These are phyloP conservation scores for Meganola albula DNA, from an alignment of 2,888 invertebrate genomes.

Conservation along the genomic window DNA sequence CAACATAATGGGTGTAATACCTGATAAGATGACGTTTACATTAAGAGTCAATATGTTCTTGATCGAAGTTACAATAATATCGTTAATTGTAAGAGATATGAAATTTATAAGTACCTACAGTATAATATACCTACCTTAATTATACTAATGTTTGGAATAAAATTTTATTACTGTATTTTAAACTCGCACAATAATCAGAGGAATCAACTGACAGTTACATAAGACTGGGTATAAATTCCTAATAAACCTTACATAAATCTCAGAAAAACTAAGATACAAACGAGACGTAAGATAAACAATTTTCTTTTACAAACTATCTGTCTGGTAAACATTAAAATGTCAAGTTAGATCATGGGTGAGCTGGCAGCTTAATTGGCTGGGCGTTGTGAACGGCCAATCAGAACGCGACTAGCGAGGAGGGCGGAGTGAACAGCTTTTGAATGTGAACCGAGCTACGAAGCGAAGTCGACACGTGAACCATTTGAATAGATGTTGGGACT, in stretches of 20 bases:
- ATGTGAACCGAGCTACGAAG: conserved; percentile 63
- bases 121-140: too few relatives aligned
- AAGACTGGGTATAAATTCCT: too few relatives aligned
- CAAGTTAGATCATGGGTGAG: conserved; percentile 57
- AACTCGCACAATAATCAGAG: too few relatives aligned
- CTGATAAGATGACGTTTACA: conserved; percentile 26
- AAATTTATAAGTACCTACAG: too few relatives aligned
- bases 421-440: conserved; percentile 57
- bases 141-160: too few relatives aligned
- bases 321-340: conserved; percentile 70
- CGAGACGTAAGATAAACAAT: conserved; percentile 16
- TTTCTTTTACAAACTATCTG: conserved; percentile 35
- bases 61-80: too few relatives aligned
- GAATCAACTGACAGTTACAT: too few relatives aligned
- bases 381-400: conserved; percentile 62
- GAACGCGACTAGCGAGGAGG: conserved; percentile 42
- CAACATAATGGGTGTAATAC: conserved; percentile 42
- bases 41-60: conserved; percentile 2
- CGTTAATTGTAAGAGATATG: too few relatives aligned
- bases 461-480: conserved; percentile 52
- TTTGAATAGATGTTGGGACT: conserved; percentile 25
- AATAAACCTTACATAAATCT: too few relatives aligned
- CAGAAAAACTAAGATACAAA: conserved; percentile 4
- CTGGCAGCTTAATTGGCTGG: conserved; percentile 67
- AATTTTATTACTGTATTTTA: too few relatives aligned